Evolutionary conservation across 2,113 vertebrate species (phyloP).

Genomic region (Eubucco bourcierii): DNA sequence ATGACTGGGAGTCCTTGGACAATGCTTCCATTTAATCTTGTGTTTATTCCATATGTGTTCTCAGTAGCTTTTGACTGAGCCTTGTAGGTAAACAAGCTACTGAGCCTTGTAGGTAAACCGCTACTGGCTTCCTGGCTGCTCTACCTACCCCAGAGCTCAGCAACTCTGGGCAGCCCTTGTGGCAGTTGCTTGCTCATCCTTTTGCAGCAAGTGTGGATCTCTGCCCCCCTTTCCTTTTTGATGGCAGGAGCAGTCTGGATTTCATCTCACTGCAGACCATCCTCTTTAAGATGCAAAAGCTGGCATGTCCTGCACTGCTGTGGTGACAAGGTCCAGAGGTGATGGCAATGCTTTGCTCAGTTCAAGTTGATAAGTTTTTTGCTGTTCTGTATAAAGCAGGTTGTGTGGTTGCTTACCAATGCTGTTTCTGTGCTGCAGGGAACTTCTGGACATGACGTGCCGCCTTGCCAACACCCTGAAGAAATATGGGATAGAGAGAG

Average conservation of each 20-base stretch:
- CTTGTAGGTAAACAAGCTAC: neutral
- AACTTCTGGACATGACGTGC: constrained; percentile 90
- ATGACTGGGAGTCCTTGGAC: neutral
- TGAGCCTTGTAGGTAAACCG: neutral
- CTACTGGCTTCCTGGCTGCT: neutral
- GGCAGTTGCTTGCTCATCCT: neutral
- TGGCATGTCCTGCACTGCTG: neutral
- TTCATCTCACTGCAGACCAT: neutral
- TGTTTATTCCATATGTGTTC: neutral
- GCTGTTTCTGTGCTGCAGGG: constrained; percentile 67
- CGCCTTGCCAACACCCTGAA: constrained; percentile 90
- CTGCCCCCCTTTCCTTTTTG: neutral
- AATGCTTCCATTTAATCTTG: neutral
- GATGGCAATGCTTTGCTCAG: accelerated
- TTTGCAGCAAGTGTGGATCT: neutral
- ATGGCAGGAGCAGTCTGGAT: neutral
- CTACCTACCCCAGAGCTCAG: neutral
- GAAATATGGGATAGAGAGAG: constrained; percentile 82
- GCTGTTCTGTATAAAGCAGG: accelerated
- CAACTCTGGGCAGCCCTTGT: neutral
- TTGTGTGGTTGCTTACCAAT: neutral
- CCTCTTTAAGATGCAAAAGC: neutral
- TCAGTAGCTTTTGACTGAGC: neutral
- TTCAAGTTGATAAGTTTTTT: neutral
- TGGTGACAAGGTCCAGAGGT: neutral